These are phyloP conservation scores for Melanophora roralis DNA, from an alignment of 2,888 invertebrate genomes.

Conservation along the genomic window DNA sequence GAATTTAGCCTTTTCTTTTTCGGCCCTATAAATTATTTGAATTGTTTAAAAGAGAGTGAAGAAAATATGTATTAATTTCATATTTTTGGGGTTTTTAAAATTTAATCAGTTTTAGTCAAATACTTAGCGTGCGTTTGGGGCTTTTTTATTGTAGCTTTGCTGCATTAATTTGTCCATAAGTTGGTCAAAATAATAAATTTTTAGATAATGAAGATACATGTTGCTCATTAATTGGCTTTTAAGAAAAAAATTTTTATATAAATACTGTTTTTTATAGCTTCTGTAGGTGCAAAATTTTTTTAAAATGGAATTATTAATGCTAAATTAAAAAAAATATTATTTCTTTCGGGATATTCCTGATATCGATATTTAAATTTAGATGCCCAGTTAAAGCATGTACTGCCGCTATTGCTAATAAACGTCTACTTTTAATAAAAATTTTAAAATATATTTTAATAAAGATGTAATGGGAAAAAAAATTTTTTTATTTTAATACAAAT, in stretches of 20 bases:
- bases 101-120: constrained; percentile 19
- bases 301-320: too few species aligned
- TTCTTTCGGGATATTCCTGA: not conserved
- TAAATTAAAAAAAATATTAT: too few species aligned
- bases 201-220: constrained; percentile 14
- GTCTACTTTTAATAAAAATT: too few species aligned
- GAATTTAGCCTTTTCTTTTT: constrained; percentile 99
- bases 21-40: constrained; percentile 83
- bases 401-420: too few species aligned
- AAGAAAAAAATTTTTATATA: too few species aligned
- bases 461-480: too few species aligned
- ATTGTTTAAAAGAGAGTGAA: not conserved
- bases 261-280: too few species aligned
- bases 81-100: not conserved
- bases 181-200: constrained; percentile 51
- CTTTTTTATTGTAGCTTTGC: constrained; percentile 31
- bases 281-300: too few species aligned
- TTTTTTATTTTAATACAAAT: too few species aligned
- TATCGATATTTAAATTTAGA: too few species aligned
- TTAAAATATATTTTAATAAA: too few species aligned
- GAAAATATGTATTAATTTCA: constrained; percentile 40
- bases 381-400: too few species aligned
- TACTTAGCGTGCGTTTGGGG: constrained; percentile 55
- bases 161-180: constrained; percentile 43
- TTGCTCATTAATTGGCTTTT: not conserved